Evolutionary conservation across 2,888 invertebrate genomes (phyloP).

Genomic region (Torymus aiolomorphi): DNA sequence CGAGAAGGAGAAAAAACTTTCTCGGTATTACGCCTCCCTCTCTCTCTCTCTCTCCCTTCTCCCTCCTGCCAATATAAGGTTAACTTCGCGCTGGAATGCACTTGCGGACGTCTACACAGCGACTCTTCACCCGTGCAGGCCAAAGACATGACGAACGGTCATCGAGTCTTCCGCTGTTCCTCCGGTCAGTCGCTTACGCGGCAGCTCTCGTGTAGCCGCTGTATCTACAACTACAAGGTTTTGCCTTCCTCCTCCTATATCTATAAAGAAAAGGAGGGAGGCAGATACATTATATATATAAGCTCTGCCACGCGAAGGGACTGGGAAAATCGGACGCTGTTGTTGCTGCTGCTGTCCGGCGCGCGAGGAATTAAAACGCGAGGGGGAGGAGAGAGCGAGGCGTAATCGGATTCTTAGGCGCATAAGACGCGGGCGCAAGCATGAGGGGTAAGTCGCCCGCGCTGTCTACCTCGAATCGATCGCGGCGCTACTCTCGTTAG

Average conservation of each 20-base stretch:
- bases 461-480: constrained; percentile 29
- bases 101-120: background rate
- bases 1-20: constrained; percentile 7
- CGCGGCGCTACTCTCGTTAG: constrained; percentile 25
- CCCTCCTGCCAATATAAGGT: background rate
- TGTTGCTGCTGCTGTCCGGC: background rate
- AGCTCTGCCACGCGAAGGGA: background rate
- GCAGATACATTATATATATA: background rate
- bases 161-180: background rate
- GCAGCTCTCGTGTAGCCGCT: too few species aligned
- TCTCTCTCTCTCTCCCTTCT: background rate
- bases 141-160: background rate
- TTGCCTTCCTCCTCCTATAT: too few species aligned
- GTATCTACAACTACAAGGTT: too few species aligned
- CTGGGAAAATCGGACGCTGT: background rate
- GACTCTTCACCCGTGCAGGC: too few species aligned
- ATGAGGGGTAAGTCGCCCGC: background rate
- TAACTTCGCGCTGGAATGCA: constrained; percentile 32
- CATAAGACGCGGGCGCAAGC: background rate
- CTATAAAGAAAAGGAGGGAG: too few species aligned
- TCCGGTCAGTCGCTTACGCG: background rate
- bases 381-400: background rate
- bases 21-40: background rate
- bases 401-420: constrained; percentile 50
- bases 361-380: constrained; percentile 4